Percentiles rank a stretch among this genome's conserved stretches.
Conservation (phyloP, 2,797 vertebrate species). For the Catostomus latipinnis region DNA sequence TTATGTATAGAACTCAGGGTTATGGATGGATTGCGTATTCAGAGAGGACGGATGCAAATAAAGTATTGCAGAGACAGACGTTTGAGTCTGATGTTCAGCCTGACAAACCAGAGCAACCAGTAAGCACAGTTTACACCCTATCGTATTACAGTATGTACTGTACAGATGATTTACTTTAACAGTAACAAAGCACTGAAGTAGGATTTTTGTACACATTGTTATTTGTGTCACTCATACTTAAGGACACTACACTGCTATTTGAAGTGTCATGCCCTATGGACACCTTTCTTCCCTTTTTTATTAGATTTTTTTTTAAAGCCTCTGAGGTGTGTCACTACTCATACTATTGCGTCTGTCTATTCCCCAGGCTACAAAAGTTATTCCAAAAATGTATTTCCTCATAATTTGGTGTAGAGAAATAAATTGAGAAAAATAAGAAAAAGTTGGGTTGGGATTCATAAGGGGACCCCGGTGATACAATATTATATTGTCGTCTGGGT, state of each 20-base stretch:
- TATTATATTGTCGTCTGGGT: too few relatives aligned
- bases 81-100: constrained; percentile 89
- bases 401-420: not conserved
- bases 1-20: constrained; percentile 81
- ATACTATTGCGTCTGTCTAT: not conserved
- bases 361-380: not conserved
- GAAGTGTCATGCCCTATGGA: not conserved
- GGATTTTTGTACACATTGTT: not conserved
- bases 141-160: too few relatives aligned
- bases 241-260: not conserved
- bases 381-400: not conserved
- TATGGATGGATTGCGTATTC: constrained; percentile 83
- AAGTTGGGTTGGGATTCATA: not conserved
- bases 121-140: constrained; percentile 66
- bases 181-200: not conserved
- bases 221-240: not conserved
- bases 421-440: constrained; percentile 2
- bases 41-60: constrained; percentile 86
- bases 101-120: constrained; percentile 81
- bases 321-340: not conserved
- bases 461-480: too few relatives aligned
- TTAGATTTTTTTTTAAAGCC: not conserved
- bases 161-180: not conserved
- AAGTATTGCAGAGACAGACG: constrained; percentile 89
- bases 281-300: not conserved